Evolutionary conservation across 2,888 invertebrate genomes (phyloP), one percentile per base, ranked within the genome.

Genomic region (Stramonita haemastoma): DNA sequence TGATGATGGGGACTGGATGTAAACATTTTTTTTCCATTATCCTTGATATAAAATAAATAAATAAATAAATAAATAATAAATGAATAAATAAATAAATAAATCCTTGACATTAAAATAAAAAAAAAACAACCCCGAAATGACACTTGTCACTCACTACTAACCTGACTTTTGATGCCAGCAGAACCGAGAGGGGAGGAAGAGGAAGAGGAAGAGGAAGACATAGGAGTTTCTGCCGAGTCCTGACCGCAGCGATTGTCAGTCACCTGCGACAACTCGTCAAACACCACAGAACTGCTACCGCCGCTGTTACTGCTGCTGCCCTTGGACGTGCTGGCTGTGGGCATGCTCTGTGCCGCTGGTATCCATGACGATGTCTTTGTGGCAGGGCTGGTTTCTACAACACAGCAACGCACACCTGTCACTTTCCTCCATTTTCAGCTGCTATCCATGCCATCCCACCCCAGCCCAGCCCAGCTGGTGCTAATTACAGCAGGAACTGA

Each of bases 351-450:
- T 73, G 91, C 77, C 15, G 91, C 91, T 15, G 93, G 91, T 32
- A 93, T 92, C 94, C 94, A 94, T 46, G 91, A 91, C 57, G 93
- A 92, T 29, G 93, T 91, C 46, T 92, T 92, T 1, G 93, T 89
- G 32, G 88, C 32, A 2, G 85, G 90, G 1, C 89, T 34, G 0
- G 86, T 87, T 36, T 92, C 93, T 93, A 90, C 90, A 90, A 87
- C 17, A 66, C 17, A 60, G 26, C 17, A 66, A 46, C n/a, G n/a
- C n/a, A n/a, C n/a, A n/a, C n/a, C n/a, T n/a, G n/a, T n/a, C n/a
- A n/a, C n/a, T n/a, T n/a, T n/a, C n/a, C n/a, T n/a, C n/a, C n/a
- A n/a, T n/a, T n/a, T n/a, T n/a, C n/a, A n/a, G n/a, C n/a, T n/a
- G n/a, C n/a, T n/a, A n/a, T n/a, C n/a, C n/a, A n/a, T n/a, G n/a